Conservation (phyloP, 1,140 invertebrate genomes). For the Berghia stephanieae region DNA sequence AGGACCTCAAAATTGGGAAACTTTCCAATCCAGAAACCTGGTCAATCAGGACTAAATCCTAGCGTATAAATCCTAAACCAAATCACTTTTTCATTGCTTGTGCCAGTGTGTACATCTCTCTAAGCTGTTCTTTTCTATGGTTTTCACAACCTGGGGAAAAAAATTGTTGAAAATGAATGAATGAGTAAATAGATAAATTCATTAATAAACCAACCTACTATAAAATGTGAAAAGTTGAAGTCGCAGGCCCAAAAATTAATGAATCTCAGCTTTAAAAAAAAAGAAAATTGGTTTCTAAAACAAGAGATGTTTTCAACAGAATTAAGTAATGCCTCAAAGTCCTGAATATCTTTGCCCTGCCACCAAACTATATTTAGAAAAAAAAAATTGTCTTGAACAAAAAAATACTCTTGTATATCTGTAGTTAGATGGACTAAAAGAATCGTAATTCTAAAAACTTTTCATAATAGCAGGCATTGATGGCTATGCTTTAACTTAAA, state of each 20-base stretch:
- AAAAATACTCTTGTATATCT: too few species aligned
- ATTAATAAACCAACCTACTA: neutral
- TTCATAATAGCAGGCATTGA: too few species aligned
- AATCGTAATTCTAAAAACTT: too few species aligned
- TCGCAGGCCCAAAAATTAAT: too few species aligned
- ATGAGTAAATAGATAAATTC: neutral
- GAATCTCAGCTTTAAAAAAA: too few species aligned
- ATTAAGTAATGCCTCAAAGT: too few species aligned
- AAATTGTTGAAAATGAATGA: neutral
- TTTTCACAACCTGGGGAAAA: constrained; percentile 52
- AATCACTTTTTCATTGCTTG: constrained; percentile 43
- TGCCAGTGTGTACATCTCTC: constrained; percentile 49
- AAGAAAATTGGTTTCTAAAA: neutral
- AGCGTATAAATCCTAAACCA: neutral
- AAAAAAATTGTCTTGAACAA: too few species aligned
- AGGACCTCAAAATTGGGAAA: neutral
- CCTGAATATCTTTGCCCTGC: too few species aligned
- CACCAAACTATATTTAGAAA: too few species aligned
- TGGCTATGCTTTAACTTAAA: too few species aligned
- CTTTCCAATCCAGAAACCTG: neutral
- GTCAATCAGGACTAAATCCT: neutral
- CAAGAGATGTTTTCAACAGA: too few species aligned
- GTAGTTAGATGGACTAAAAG: too few species aligned
- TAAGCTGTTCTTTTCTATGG: constrained; percentile 50
- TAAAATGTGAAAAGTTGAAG: neutral